Conservation (phyloP, 2,113 vertebrate genomes). For the human region DNA sequence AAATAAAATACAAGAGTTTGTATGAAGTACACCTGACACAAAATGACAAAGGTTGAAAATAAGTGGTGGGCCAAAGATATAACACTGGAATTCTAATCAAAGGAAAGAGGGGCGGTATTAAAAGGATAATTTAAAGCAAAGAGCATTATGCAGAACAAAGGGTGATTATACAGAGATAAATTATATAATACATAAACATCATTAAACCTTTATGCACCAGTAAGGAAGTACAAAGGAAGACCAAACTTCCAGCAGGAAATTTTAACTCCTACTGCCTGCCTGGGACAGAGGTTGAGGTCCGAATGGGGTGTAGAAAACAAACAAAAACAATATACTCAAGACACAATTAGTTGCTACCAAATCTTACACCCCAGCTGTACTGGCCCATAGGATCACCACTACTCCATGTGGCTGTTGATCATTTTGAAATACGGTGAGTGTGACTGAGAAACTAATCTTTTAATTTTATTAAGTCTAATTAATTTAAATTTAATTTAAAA, state of each 20-base stretch:
- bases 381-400: not conserved
- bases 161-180: not conserved
- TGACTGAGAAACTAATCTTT: not conserved
- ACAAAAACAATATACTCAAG: not conserved
- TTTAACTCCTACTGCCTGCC: not conserved
- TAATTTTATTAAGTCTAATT: not conserved
- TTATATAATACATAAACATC: not conserved
- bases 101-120: not conserved
- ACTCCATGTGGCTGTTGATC: not conserved
- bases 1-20: not conserved
- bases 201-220: not conserved
- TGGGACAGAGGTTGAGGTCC: too few relatives aligned
- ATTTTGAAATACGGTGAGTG: not conserved
- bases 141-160: not conserved
- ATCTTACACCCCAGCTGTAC: rapidly evolving
- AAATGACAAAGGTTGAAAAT: not conserved
- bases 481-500: not conserved
- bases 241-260: not conserved
- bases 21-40: not conserved
- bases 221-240: not conserved
- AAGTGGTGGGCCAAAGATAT: not conserved
- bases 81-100: not conserved
- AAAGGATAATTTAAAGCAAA: conserved; percentile 26
- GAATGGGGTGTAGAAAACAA: not conserved
- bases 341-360: not conserved